Percentiles rank a stretch among this genome's conserved stretches.
phyloP scores from a whole-genome alignment of 2,888 invertebrate genomes.

The Phorcus lineatus region DNA sequence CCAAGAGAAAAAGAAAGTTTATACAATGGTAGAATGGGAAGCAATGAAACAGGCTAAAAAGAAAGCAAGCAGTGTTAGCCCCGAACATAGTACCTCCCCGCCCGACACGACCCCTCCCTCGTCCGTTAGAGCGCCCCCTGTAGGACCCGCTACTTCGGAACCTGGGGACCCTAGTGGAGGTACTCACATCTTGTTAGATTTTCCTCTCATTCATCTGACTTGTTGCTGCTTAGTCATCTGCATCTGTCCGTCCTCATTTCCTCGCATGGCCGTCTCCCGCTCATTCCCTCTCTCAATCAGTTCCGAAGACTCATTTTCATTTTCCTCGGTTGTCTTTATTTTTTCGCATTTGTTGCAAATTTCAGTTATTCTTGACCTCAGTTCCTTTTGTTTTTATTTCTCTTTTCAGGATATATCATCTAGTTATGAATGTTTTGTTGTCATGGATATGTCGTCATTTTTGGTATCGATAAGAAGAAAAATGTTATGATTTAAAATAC shows the following conservation, averaged over 20 bases:
- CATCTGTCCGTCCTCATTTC: constrained; percentile 31
- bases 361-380: not conserved
- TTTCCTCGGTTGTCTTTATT: not conserved
- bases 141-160: constrained; percentile 20
- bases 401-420: constrained; percentile 8
- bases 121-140: constrained; percentile 1
- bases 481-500: not conserved
- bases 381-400: not conserved
- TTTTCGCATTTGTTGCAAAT: constrained; percentile 6
- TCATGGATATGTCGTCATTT: too few species aligned
- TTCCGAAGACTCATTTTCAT: constrained; percentile 4
- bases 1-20: constrained; percentile 68
- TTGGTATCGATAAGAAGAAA: not conserved
- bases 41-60: constrained; percentile 61
- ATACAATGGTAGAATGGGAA: constrained; percentile 72
- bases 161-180: constrained; percentile 6
- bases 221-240: not conserved
- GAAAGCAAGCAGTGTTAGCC: not conserved
- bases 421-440: not conserved
- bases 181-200: constrained; percentile 14
- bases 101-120: constrained; percentile 29
- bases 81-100: constrained; percentile 10
- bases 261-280: constrained; percentile 20
- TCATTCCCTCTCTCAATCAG: constrained; percentile 20
- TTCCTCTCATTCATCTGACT: not conserved